Base-by-base conservation (phyloP, 2,888 invertebrate genomes). In the Epirrhoe alternata region DNA sequence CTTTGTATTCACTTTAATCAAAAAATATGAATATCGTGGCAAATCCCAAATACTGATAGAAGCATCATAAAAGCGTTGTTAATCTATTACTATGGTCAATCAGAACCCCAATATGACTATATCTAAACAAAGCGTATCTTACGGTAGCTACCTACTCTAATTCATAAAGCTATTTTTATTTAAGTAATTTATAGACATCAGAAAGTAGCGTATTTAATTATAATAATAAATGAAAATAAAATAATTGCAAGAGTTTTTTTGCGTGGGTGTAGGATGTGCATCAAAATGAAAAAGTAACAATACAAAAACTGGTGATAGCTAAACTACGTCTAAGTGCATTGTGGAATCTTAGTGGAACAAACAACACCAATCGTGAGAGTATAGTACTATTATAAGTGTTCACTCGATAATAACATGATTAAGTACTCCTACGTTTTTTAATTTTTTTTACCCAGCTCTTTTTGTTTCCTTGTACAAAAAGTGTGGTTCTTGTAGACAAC, bases 1-100 rank as follows among this genome's bases (percentile, higher is more conserved):
- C 47, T 51, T 38, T 42, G 42, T 38, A 56, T 50, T 50, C 33
- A 49, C 52, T 62, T 70, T 61, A 70, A 75, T 82, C 90, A 92
- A 92, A 91, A 92, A 92, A 92, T 92, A 92, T 92, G 92, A 91
- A 92, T 92, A 92, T 87, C 84, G 86, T 88, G 82, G 82, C 77
- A 47, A 61, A 65, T 64, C 51, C 31, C 52, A 62, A 69, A 72
- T 65, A 66, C 68, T 63, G 49, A 68, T 67, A 74, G 50, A 74
- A 71, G 70, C 69, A 70, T 71, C 60, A 50, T 68, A 57, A 64
- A 70, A 70, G 70, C 72, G 51, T 60, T 63, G 57, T 55, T 42
- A 42, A 55, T 24, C 47, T 49, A 49, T 45, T 51, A 51, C 38
- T 47, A 57, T 35, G 51, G 14, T 16, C 16, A 51, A 55, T 12